Base-by-base conservation (phyloP, 2,797 vertebrate species). In the Catharus ustulatus region DNA sequence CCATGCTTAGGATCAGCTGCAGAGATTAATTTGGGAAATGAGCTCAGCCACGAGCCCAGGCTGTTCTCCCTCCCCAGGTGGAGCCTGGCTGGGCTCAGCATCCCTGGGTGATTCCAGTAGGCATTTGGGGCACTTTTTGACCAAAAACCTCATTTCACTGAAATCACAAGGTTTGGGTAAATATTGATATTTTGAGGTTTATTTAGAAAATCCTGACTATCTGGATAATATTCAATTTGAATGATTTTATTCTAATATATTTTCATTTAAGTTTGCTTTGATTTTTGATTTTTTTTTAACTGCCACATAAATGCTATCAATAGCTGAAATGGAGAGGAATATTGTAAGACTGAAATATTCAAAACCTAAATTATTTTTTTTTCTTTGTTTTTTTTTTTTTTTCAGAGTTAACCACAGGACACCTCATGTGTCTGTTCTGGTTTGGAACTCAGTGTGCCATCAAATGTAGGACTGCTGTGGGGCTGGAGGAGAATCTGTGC, bases 1-100 rank as follows among this genome's bases (percentile, higher is more conserved):
- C 48, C 26, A 0, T 1, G 49, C 58, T 80, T 2, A 29, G 16
- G 59, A 29, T 73, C n/a, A 63, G 22, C 48, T 49, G 72, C 45
- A 63, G 57, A 11, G 71, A 61, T 66, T 10, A 38, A 8, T 42
- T 32, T 21, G 22, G 82, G 75, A 73, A 26, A 11, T 15, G 18
- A 19, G 15, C 20, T 43, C 23, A 32, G 73, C 15, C 20, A 12
- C 1, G 30, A 30, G 24, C 30, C 40, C 19, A 5, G 9, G 32
- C 71, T 57, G 21, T 26, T 51, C 54, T 19, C 11, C 4, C 0
- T 14, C 30, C n/a, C 63, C 30, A 1, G 26, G 8, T 3, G 42
- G 55, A 19, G 17, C 0, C 2, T 5, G 52, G 23, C 48, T 6
- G 51, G 72, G 68, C 19, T 4, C 8, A 73, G n/a, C 2, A 3